Evolutionary conservation across 2,888 invertebrate species (phyloP), one percentile per base, ranked within the genome.

Genomic region (Clistopyga incitator): DNA sequence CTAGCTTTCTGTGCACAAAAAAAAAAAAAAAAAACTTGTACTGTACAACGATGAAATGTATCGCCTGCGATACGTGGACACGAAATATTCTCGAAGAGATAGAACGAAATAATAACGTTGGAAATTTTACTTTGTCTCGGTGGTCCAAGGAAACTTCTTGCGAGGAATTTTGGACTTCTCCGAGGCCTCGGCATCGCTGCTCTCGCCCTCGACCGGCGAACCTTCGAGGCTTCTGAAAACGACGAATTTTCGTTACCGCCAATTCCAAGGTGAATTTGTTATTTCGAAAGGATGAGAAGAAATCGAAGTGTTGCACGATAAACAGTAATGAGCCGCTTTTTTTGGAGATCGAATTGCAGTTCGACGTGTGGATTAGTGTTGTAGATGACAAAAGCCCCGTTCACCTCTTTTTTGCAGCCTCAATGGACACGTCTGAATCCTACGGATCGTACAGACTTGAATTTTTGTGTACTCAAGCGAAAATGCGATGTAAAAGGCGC

Each of bases 81-180:
- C 0, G 15, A 15, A 47, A 47, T n/a, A 47, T 47, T n/a, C 47
- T 4, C 15, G 45, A 45, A 15, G 15, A 3, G n/a, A 52, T 20
- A 6, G n/a, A 59, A 61, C 18, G 4, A 56, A 56, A 25, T 25
- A 38, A 38, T 25, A 38, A 38, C 10, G 10, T 56, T 79, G 15
- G 29, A 61, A 50, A 71, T 90, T 92, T 90, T 92, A 96, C 96
- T 95, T 95, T 59, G 95, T 93, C 89, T 95, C 94, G 59, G 95
- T 94, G 71, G 95, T 96, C 97, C 97, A 97, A 38, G 95, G 95
- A 93, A 97, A 97, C 82, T 95, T 95, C 29, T 96, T 95, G 88
- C 96, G 95, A 2, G 97, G 97, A 70, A 96, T 94, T 84, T 95
- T 95, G 61, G 93, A 92, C 56, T 95, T 95, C 42, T 95, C 95